A percentile compares a stretch with the other conserved stretches of the same genome.
These are phyloP conservation scores for Lysandra coridon DNA, from an alignment of 2,888 invertebrate species.

Conservation along the genomic window DNA sequence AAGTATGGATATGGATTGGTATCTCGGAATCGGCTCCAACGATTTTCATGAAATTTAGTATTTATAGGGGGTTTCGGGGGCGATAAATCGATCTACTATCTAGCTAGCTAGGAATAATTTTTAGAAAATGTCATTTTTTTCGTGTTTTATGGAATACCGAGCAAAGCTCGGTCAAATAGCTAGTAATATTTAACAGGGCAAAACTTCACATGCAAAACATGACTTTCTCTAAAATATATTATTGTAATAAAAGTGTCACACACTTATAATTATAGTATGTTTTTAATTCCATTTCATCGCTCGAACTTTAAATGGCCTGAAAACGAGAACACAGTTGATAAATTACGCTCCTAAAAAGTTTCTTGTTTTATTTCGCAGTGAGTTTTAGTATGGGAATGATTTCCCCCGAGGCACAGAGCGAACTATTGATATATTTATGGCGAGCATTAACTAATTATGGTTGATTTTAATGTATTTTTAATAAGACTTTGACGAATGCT, in stretches of 20 bases:
- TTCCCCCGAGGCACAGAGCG: background rate
- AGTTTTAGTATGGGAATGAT: background rate
- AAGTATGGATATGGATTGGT: no score
- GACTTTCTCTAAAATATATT: no score
- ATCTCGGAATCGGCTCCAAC: no score
- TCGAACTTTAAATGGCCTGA: background rate
- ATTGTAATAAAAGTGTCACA: background rate
- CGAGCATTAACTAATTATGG: background rate
- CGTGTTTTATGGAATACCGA: no score
- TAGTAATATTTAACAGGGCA: no score
- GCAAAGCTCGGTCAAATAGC: no score
- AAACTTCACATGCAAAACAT: no score
- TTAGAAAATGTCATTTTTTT: no score
- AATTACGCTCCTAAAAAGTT: slow-evolving; percentile 5
- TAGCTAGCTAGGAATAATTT: no score
- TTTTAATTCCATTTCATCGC: background rate
- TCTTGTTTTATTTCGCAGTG: slow-evolving; percentile 5
- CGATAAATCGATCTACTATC: no score
- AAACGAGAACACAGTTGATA: background rate
- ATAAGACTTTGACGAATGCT: background rate
- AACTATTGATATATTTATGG: slow-evolving; percentile 16
- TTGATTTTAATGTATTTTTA: background rate
- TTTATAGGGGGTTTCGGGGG: no score
- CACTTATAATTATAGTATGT: background rate
- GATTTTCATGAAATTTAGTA: no score